phyloP scores from a whole-genome alignment of 2,888 invertebrate species.

The Pterostichus niger region DNA sequence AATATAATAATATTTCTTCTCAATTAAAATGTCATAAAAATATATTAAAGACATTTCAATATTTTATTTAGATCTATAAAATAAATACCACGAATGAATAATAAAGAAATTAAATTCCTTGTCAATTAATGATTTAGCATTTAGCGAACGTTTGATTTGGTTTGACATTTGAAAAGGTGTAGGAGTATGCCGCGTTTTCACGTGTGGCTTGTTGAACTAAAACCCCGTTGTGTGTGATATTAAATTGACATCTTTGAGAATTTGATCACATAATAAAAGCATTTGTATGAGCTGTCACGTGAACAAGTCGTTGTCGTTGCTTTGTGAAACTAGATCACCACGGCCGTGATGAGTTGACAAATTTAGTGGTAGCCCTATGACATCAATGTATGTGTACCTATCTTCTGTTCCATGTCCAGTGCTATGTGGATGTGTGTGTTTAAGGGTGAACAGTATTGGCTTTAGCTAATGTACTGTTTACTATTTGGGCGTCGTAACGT shows the following conservation, averaged over 20 bases:
- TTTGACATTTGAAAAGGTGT: not conserved
- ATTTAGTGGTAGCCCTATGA: not conserved
- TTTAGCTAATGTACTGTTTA: slow-evolving; percentile 12
- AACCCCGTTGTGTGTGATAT: slow-evolving; percentile 1
- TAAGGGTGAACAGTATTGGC: not conserved
- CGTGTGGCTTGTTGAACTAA: not conserved
- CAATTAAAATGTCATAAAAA: no score
- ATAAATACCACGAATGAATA: no score
- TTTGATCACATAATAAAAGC: slow-evolving; percentile 26
- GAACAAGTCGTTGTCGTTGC: slow-evolving; percentile 9
- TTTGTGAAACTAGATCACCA: slow-evolving; percentile 13
- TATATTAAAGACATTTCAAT: no score
- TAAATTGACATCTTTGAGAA: slow-evolving; percentile 29
- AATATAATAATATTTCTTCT: no score
- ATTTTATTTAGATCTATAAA: no score
- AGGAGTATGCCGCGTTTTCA: not conserved
- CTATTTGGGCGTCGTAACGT: not conserved
- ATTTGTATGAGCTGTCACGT: slow-evolving; percentile 4
- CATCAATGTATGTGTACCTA: not conserved
- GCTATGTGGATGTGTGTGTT: not conserved
- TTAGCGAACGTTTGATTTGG: not conserved
- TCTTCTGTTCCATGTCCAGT: not conserved
- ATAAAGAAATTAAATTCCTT: not conserved
- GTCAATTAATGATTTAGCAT: not conserved
- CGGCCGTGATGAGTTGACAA: slow-evolving; percentile 22